A percentile compares a stretch with the other conserved stretches of the same genome.
phyloP scores from a whole-genome alignment of 1,140 invertebrate species.

The Drosophila sucinea region DNA sequence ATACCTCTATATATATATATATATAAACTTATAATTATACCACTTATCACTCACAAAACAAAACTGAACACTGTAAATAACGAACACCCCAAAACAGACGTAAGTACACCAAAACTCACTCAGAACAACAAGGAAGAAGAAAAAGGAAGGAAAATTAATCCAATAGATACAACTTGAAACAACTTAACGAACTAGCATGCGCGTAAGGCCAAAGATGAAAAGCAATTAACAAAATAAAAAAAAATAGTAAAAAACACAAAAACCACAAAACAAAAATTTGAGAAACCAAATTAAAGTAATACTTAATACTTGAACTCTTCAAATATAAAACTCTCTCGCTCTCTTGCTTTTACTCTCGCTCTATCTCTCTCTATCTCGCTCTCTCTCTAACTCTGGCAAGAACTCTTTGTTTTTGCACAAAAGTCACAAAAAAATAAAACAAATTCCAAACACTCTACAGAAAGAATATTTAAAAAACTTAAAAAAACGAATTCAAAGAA shows the following conservation, averaged over 20 bases:
- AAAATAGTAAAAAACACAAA: conserved; percentile 17
- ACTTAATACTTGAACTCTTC: conserved; percentile 34
- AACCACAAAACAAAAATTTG: neutral
- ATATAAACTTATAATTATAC: conserved; percentile 35
- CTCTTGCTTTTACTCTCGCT: conserved; percentile 30
- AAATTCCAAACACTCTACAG: conserved; percentile 29
- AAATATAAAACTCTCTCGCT: conserved; percentile 11
- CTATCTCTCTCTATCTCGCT: conserved; percentile 26
- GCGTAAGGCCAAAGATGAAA: conserved; percentile 33
- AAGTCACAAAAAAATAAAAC: conserved; percentile 36
- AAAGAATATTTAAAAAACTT: conserved; percentile 31
- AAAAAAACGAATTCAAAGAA: conserved; percentile 38
- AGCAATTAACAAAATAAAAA: conserved; percentile 4
- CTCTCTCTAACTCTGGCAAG: conserved; percentile 53
- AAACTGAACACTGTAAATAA: conserved; percentile 68
- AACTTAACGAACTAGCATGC: conserved; percentile 58
- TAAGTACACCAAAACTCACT: conserved; percentile 61
- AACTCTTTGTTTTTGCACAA: conserved; percentile 71
- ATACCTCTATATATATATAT: conserved; percentile 42
- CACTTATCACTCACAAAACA: conserved; percentile 28
- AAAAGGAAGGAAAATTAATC: conserved; percentile 19
- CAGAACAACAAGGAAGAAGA: conserved; percentile 27
- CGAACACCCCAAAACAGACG: conserved; percentile 64
- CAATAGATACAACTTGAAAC: conserved; percentile 42
- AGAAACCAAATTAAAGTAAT: conserved; percentile 45